Conservation (phyloP, 2,888 invertebrate genomes). For the Trichogramma dendrolimi region DNA sequence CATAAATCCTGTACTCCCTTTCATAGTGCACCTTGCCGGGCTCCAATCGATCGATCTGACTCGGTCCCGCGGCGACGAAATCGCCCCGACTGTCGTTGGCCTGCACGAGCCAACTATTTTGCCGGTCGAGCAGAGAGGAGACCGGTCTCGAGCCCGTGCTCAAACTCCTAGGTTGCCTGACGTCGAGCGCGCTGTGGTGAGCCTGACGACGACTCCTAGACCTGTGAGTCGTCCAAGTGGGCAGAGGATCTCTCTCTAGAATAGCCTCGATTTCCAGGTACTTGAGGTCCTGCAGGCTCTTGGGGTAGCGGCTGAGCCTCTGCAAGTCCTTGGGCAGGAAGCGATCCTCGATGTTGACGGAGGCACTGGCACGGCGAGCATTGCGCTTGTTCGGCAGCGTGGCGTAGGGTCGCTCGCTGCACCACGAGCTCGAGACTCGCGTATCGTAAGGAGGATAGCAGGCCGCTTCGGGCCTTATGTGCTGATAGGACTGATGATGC, state of each 20-base stretch:
- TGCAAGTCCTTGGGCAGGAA: constrained; percentile 32
- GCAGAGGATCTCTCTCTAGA: constrained; percentile 36
- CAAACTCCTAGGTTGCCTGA: neutral
- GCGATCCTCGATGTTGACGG: constrained; percentile 36
- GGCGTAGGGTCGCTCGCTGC: constrained; percentile 35
- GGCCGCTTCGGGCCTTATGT: neutral
- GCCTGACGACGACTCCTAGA: neutral
- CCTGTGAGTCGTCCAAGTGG: constrained; percentile 1
- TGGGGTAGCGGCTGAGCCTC: constrained; percentile 38
- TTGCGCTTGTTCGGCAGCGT: constrained; percentile 40
- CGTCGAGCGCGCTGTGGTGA: neutral
- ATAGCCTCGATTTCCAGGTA: constrained; percentile 46
- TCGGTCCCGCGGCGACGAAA: constrained; percentile 9
- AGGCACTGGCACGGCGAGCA: constrained; percentile 27
- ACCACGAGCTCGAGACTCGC: neutral
- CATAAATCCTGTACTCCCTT: constrained; percentile 49
- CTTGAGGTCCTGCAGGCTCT: constrained; percentile 45
- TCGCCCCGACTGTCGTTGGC: constrained; percentile 4
- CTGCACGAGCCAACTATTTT: neutral
- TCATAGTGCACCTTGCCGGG: constrained; percentile 50
- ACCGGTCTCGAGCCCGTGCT: neutral
- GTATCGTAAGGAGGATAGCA: constrained; percentile 10
- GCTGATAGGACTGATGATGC: constrained; percentile 15
- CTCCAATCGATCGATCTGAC: constrained; percentile 34
- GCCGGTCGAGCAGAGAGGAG: neutral